Base-by-base conservation (phyloP, 2,113 vertebrate species). In the Podarcis muralis region DNA sequence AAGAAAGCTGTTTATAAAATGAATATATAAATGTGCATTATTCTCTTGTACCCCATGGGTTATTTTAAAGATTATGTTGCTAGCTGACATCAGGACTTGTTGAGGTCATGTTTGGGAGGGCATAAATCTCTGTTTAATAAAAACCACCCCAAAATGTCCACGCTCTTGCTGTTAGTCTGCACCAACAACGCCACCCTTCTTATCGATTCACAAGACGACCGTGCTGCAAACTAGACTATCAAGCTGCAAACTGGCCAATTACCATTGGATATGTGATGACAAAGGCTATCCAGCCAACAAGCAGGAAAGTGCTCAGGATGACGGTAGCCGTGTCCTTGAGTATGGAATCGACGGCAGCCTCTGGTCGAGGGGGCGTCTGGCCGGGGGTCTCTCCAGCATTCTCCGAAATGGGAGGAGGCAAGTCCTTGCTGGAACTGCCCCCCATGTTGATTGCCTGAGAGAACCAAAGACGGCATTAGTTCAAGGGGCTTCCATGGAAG, bases 221-320 rank as follows among this genome's bases (percentile, higher is more conserved):
- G 12, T 12, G 48, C 27, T 5, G 22, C 23, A 87, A 74, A 83
- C 1, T 57, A n/a, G n/a, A 87, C 48, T 53, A 53, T 0, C 48
- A 53, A 3, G 48, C 27, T 5, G 22, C 23, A 87, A 74, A 83
- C 1, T 57, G 48, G 69, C 11, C 8, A 59, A 40, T 96, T 97
- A 98, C 99, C 98, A 99, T 97, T 6, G 99, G 99, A 89, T 99
- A 99, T n/a, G 98, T 98, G 95, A 99, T 99, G 94, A 99, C 97
- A 94, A 99, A 99, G 84, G 98, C 99, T 90, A 99, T 96, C 99
- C 99, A 99, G 92, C 99, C 98, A 15, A 99, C 97, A 83, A 99
- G 95, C 15, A 99, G 98, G 94, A 99, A 99, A 1, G 98, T 99
- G 91, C 98, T 98, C 92, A 99, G 98, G 93, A 99, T 98, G 93